Evolutionary conservation across 2,797 vertebrate genomes (phyloP), one percentile per base, ranked within the genome.

Genomic region (Tokudaia muenninki): DNA sequence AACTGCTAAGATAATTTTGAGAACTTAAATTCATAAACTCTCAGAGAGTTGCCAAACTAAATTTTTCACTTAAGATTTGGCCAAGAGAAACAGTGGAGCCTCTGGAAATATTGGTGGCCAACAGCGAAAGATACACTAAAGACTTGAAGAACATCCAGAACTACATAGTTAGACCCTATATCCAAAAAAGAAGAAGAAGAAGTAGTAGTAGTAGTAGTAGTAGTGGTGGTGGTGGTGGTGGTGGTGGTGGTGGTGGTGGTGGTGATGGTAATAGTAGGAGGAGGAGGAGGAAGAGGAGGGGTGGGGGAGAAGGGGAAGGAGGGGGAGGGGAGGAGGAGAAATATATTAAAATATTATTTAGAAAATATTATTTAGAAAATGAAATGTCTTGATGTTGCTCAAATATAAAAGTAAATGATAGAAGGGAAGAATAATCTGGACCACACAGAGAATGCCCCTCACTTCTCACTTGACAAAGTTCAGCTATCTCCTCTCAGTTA

Each of bases 361-460:
- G 78, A 75, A 94, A 78, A 81, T 77, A 41, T 41, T 41, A 59
- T 67, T 95, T 94, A 91, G 78, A 75, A 94, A 78, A 81, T 77
- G 29, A 88, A 92, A 22, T 41, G 83, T 72, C 22, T 87, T 90
- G 19, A 77, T 77, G 6, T 44, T 37, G 11, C 26, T 24, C 31
- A 86, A 34, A 52, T 0, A 24, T 4, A 24, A 82, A 90, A n/a
- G 31, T 24, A 67, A 92, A 80, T 41, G 47, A 91, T 6, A 50
- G 22, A 0, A 50, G 21, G 14, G 19, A 80, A 80, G 57, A 0
- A 37, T 55, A 91, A 94, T 86, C 72, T 6, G 81, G 26, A 91
- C 19, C 47, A 57, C 50, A 84, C 70, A 78, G n/a, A 83, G 87
- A 90, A 77, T 19, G 22, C 65, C 67, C 57, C 65, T 70, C n/a